Percentiles rank a stretch among this genome's conserved stretches.
phyloP scores from a whole-genome alignment of 1,140 invertebrate genomes.

The Anastatus disparis region DNA sequence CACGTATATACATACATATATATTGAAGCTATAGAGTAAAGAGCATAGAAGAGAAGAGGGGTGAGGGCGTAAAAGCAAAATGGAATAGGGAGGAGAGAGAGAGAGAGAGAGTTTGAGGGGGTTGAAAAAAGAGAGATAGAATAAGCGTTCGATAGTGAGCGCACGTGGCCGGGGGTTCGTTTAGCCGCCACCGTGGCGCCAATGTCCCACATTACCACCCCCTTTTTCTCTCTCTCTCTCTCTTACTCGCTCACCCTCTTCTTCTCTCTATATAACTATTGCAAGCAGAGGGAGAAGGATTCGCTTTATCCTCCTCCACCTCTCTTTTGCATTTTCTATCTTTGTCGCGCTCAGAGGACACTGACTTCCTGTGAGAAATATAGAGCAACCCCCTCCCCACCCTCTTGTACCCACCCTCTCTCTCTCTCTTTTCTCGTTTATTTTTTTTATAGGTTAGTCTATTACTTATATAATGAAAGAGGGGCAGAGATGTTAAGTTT shows the following conservation, averaged over 20 bases:
- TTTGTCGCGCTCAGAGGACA: conserved; percentile 62
- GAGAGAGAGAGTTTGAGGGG: conserved; percentile 40
- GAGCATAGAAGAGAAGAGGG: neutral
- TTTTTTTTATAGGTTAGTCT: conserved; percentile 32
- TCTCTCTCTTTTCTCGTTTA: no score
- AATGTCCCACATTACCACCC: conserved; percentile 58
- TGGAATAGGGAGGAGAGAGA: no score
- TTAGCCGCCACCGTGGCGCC: conserved; percentile 62
- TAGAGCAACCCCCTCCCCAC: no score
- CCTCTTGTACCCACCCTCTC: no score
- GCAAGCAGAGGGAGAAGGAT: no score
- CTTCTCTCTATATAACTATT: no score
- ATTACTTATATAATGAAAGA: conserved; percentile 27
- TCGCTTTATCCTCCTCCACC: neutral
- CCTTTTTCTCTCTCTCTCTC: conserved; percentile 48
- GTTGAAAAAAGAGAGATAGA: no score
- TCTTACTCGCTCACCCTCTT: no score
- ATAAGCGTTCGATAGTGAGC: conserved; percentile 63
- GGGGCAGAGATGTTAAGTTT: neutral
- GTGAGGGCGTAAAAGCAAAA: neutral
- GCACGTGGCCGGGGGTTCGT: conserved; percentile 63
- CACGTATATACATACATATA: no score
- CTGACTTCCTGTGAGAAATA: conserved; percentile 55
- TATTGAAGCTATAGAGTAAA: no score
- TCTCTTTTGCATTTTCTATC: conserved; percentile 47